These are phyloP conservation scores for Struthidea cinerea DNA, from an alignment of 2,113 vertebrate species.

Conservation along the genomic window DNA sequence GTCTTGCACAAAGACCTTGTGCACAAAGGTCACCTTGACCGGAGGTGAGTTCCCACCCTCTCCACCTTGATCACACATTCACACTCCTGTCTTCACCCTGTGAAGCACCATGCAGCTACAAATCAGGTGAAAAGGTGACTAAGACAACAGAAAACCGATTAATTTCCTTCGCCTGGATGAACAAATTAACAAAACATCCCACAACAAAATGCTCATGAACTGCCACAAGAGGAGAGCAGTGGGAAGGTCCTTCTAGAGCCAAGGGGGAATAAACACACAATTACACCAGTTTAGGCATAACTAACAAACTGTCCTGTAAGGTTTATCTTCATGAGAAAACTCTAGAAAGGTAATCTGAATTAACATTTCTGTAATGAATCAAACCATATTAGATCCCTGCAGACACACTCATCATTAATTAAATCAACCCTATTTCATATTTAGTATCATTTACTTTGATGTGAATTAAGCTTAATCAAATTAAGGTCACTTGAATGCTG, in stretches of 20 bases:
- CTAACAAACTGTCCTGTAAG: neutral
- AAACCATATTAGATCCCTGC: constrained; percentile 42
- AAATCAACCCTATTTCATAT: constrained; percentile 48
- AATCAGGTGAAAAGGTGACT: neutral
- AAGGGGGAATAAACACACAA: neutral
- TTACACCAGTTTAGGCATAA: neutral
- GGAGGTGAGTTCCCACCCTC: neutral
- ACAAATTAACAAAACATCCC: neutral
- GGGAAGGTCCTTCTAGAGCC: neutral
- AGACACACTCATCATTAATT: constrained; percentile 58
- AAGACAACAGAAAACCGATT: neutral
- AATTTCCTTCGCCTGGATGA: neutral
- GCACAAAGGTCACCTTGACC: too few relatives aligned
- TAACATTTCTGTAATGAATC: constrained; percentile 39
- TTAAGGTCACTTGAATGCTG: constrained; percentile 37
- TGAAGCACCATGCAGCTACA: neutral
- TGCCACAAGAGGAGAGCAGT: neutral
- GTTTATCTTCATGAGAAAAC: neutral
- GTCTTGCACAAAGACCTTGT: neutral
- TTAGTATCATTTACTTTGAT: constrained; percentile 44
- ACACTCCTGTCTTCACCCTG: neutral
- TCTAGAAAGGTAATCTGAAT: constrained; percentile 34
- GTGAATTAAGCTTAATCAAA: constrained; percentile 47
- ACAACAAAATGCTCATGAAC: neutral
- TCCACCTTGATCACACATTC: neutral